These are phyloP conservation scores for Neodiprion lecontei DNA, from an alignment of 1,140 invertebrate species.

Conservation along the genomic window DNA sequence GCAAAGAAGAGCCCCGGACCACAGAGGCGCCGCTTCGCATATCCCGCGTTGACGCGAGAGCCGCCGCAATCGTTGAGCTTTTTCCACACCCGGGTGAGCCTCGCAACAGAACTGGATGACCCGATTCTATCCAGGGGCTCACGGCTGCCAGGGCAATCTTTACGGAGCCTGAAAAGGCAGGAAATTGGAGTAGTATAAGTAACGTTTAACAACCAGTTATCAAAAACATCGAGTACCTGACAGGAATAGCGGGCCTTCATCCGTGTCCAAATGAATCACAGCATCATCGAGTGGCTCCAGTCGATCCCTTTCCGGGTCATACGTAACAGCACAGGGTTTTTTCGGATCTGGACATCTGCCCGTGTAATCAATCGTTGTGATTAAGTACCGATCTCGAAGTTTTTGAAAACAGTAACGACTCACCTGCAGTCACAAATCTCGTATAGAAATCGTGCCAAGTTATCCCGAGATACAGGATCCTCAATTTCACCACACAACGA, in stretches of 20 bases:
- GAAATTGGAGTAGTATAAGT: not conserved
- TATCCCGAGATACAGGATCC: slow-evolving; percentile 34
- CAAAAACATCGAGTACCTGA: slow-evolving; percentile 36
- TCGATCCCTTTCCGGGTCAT: slow-evolving; percentile 48
- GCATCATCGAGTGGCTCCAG: slow-evolving; percentile 43
- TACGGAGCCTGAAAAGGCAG: slow-evolving; percentile 35
- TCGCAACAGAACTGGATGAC: slow-evolving; percentile 48
- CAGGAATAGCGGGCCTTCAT: slow-evolving; percentile 44
- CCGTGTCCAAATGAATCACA: slow-evolving; percentile 34
- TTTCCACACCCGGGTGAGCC: slow-evolving; percentile 53
- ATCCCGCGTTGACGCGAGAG: slow-evolving; percentile 42
- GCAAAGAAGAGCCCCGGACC: slow-evolving; percentile 48
- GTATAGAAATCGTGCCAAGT: slow-evolving; percentile 49
- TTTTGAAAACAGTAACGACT: not conserved
- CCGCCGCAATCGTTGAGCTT: slow-evolving; percentile 44
- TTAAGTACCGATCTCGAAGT: not conserved
- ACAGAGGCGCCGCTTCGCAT: slow-evolving; percentile 38
- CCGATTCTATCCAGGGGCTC: slow-evolving; percentile 50
- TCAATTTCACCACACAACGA: slow-evolving; percentile 49
- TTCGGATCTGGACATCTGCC: slow-evolving; percentile 54
- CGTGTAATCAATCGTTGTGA: slow-evolving; percentile 15
- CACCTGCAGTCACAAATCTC: slow-evolving; percentile 48
- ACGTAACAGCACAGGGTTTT: slow-evolving; percentile 48
- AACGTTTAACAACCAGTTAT: too few species aligned
- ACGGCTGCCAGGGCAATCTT: slow-evolving; percentile 45